Percentiles rank a stretch among this genome's conserved stretches.
These are phyloP conservation scores for Eutolmus rufibarbis DNA, from an alignment of 2,888 invertebrate species.

Conservation along the genomic window DNA sequence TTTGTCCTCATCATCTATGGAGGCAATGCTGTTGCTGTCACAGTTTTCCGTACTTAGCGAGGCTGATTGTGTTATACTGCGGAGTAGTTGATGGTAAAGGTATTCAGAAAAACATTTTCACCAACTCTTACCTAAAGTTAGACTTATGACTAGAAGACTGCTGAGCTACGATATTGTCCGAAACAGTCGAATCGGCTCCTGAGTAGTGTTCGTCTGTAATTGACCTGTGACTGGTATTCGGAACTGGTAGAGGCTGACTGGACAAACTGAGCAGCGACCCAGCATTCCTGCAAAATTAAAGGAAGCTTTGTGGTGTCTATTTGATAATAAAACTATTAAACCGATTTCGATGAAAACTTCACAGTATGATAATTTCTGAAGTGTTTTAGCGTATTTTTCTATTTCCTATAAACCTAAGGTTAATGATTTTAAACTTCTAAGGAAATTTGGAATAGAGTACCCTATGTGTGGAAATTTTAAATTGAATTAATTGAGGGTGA, in stretches of 20 bases:
- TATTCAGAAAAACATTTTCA: neutral
- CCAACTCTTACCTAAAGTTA: conserved; percentile 55
- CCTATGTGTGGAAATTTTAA: too few relatives aligned
- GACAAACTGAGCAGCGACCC: conserved; percentile 59
- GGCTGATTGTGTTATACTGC: conserved; percentile 58
- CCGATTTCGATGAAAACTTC: too few relatives aligned
- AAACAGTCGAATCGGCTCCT: conserved; percentile 55
- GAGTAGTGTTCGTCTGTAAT: conserved; percentile 60
- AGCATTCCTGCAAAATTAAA: conserved; percentile 38
- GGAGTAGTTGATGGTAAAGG: neutral
- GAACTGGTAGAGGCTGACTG: conserved; percentile 60
- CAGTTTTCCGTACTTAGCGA: conserved; percentile 62
- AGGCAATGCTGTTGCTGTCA: conserved; percentile 60
- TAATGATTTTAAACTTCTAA: too few relatives aligned
- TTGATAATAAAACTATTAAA: too few relatives aligned
- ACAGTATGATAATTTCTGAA: too few relatives aligned
- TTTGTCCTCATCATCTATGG: conserved; percentile 65
- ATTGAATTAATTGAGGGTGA: too few relatives aligned
- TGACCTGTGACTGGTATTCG: conserved; percentile 56
- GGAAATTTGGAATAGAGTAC: too few relatives aligned
- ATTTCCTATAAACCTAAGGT: too few relatives aligned
- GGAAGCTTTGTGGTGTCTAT: too few relatives aligned
- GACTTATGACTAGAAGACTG: conserved; percentile 62
- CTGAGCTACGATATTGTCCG: conserved; percentile 60
- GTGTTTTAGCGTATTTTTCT: too few relatives aligned